These are phyloP conservation scores for Sinelater perroti DNA, from an alignment of 2,888 invertebrate genomes.

Conservation along the genomic window DNA sequence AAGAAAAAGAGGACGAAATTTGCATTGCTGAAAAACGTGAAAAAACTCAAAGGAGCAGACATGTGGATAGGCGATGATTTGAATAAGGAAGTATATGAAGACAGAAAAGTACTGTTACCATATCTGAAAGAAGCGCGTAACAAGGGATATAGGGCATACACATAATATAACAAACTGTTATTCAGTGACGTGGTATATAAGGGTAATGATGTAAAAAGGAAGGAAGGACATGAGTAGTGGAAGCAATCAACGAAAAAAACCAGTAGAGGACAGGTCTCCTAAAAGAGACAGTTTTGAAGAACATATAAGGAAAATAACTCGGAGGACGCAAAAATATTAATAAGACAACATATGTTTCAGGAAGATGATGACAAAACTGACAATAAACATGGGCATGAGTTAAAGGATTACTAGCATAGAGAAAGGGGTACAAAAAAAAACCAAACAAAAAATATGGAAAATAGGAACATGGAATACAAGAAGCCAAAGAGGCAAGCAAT, in stretches of 20 bases:
- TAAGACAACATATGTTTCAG: slow-evolving; percentile 6
- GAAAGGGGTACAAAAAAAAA: slow-evolving; percentile 4
- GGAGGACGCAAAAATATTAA: slow-evolving; percentile 18
- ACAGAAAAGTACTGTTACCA: too few relatives aligned
- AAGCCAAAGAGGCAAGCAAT: slow-evolving; percentile 16
- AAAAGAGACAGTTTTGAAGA: slow-evolving; percentile 19
- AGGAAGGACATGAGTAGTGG: neutral
- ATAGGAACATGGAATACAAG: slow-evolving; percentile 21
- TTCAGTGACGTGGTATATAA: slow-evolving; percentile 13
- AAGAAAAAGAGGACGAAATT: slow-evolving; percentile 6
- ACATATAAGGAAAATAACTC: slow-evolving; percentile 28
- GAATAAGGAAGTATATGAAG: slow-evolving; percentile 13
- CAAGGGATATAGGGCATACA: slow-evolving; percentile 12
- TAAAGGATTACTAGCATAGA: neutral
- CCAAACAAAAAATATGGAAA: slow-evolving; percentile 16
- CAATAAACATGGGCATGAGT: slow-evolving; percentile 7
- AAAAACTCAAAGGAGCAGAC: slow-evolving; percentile 18
- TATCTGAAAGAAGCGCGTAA: too few relatives aligned
- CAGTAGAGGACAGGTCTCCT: slow-evolving; percentile 19
- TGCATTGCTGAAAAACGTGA: slow-evolving; percentile 20
- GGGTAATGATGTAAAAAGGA: neutral
- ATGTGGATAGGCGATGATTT: slow-evolving; percentile 25
- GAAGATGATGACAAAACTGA: slow-evolving; percentile 12
- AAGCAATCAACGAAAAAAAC: slow-evolving; percentile 14
- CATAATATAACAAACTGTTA: slow-evolving; percentile 20